phyloP scores from a whole-genome alignment of 2,797 vertebrate genomes.

The Esox masquinongy region DNA sequence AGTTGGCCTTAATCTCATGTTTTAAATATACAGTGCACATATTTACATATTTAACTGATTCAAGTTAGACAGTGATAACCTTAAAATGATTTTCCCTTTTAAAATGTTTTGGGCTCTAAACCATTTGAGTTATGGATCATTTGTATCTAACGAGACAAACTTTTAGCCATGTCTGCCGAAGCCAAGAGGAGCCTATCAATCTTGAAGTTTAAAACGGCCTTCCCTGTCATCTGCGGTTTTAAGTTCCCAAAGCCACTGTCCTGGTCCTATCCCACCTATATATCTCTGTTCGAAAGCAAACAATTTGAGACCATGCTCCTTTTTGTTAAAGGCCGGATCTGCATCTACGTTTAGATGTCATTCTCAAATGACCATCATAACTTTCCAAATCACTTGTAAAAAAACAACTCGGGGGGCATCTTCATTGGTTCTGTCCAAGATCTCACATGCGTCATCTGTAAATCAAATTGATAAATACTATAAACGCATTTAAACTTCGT shows the following conservation, averaged over 20 bases:
- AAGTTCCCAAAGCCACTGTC: conserved; percentile 75
- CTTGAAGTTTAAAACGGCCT: conserved; percentile 74
- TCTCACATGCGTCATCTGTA: conserved; percentile 6
- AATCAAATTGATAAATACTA: conserved; percentile 53
- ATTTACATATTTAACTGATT: not conserved
- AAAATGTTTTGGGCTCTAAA: conserved; percentile 29
- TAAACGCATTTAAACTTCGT: conserved; percentile 38
- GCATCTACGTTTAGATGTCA: conserved; percentile 60
- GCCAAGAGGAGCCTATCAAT: conserved; percentile 67
- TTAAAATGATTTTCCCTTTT: conserved; percentile 24
- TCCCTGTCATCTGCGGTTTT: conserved; percentile 77
- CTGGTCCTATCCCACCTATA: conserved; percentile 62
- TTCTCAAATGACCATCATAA: conserved; percentile 47
- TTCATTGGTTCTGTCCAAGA: conserved; percentile 48
- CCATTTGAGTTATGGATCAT: conserved; percentile 51
- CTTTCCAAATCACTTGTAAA: conserved; percentile 37
- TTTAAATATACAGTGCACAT: not conserved
- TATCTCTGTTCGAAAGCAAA: conserved; percentile 69
- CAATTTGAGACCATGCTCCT: conserved; percentile 70
- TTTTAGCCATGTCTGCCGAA: conserved; percentile 52
- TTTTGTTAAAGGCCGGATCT: conserved; percentile 71
- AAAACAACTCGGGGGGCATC: conserved; percentile 42
- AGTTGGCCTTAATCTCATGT: not conserved
- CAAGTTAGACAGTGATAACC: not conserved
- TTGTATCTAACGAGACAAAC: conserved; percentile 72